Base-by-base conservation (phyloP, 2,888 invertebrate species). In the Hirtodrosophila cameraria region DNA sequence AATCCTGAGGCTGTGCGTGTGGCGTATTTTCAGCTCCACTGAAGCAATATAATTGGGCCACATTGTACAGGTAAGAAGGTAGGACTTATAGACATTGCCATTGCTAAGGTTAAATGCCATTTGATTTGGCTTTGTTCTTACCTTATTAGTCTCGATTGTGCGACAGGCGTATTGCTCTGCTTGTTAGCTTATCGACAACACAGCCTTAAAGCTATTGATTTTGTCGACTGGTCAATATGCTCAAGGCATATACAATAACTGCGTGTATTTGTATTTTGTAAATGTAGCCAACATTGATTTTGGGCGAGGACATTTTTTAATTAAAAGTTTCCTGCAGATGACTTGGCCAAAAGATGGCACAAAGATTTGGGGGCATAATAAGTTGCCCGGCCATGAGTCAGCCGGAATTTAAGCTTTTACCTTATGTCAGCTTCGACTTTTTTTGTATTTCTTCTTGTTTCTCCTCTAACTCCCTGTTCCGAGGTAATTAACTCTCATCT, bases 31-130 rank as follows among this genome's bases (percentile, higher is more conserved):
- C 82, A 65, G 78, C 73, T 80, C 62, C 82, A 82, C 42, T 80
- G 82, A 75, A 80, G 74, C 76, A 78, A 67, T 74, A 84, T 86
- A 85, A 85, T 85, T 82, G 86, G 72, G 73, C 61, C 67, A 71
- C 46, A 66, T 64, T 42, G 48, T 12, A 38, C 72, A 74, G 72
- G 74, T 74, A 52, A 27, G 41, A 15, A 38, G 11, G 11, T 41
- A 30, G 16, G 20, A 33, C 20, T 33, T 36, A 23, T 39, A 13
- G 9, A 39, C 11, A 7, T 9, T 42, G 36, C 13, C 20, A 52
- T 43, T 25, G 33, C 57, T 65, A 5, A 46, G 55, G 59, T 59
- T 49, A 69, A 52, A 36, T 61, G 20, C 36, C 27, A n/a, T 27
- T 53, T 49, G 49, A n/a, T 12, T 50, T 15, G 35, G 20, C 11